phyloP scores from a whole-genome alignment of 2,888 invertebrate genomes.

The Carpatolechia fugitivella region DNA sequence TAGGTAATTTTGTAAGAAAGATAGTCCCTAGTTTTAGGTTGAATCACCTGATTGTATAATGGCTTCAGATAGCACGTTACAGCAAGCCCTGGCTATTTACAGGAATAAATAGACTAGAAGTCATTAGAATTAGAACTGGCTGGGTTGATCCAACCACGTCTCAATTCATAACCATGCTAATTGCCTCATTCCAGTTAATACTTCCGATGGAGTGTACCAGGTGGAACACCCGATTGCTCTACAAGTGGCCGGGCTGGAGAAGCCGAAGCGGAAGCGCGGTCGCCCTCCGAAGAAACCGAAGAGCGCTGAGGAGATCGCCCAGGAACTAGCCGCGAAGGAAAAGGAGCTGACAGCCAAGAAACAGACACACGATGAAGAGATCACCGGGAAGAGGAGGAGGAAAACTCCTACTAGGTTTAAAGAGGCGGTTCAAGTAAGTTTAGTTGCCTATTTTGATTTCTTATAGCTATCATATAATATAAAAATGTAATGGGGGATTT shows the following conservation, averaged over 20 bases:
- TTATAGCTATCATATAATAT: no score
- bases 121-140: no score
- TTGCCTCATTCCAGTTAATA: constrained; percentile 68
- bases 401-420: constrained; percentile 82
- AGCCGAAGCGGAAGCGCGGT: constrained; percentile 84
- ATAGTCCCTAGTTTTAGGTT: no score
- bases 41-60: no score
- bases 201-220: constrained; percentile 81
- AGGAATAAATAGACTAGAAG: no score
- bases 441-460: no score
- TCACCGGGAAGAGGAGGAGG: constrained; percentile 80
- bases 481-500: neutral
- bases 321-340: constrained; percentile 41
- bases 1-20: no score
- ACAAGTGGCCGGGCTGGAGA: constrained; percentile 82
- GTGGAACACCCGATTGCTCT: constrained; percentile 82
- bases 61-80: no score
- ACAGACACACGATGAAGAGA: constrained; percentile 56
- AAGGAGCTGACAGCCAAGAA: constrained; percentile 32
- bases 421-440: constrained; percentile 81
- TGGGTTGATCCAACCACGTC: no score
- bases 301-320: constrained; percentile 53
- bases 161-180: no score
- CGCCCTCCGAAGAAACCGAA: constrained; percentile 82
- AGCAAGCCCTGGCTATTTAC: no score